Base-by-base conservation (phyloP, 2,797 vertebrate species). In the Craterocephalus amniculus region DNA sequence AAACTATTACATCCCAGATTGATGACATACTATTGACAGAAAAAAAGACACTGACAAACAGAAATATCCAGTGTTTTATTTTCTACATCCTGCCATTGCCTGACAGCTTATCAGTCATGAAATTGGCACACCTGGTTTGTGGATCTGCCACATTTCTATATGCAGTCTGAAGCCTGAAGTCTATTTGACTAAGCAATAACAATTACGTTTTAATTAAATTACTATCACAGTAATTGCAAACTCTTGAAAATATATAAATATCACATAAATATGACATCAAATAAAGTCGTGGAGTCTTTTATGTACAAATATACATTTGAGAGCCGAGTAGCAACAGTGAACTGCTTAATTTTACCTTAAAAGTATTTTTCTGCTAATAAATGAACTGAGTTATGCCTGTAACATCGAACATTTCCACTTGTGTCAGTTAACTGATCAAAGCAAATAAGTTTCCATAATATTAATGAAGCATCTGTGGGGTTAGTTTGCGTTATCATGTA, bases 231-330 rank as follows among this genome's bases (percentile, higher is more conserved):
- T 22, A 40, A 49, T 72, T 76, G 63, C 20, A 27, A 70, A 48
- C 54, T 70, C 31, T 58, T 43, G 4, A 68, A 66, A 83, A 80
- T 54, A 72, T 57, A 76, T 74, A 84, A 79, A 81, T 78, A 87
- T 68, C 59, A 76, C 77, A 84, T 75, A 70, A 69, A 87, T 67
- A 83, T 24, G 29, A 59, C 68, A 16, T 78, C 34, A 64, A 80
- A 84, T 74, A 80, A 63, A 72, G 22, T 1, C 35, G 67, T 63
- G 34, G 1, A 63, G 59, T 78, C 29, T 11, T 52, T 1, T 84
- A 83, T 87, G 66, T 88, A 91, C 88, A 89, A 34, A 83, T 84
- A 75, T 85, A 89, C 65, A 83, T 35, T 69, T 56, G 40, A 24
- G 26, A 35, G 35, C 36, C 31, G 31, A 66, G 22, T 36, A 40